Percentiles rank a stretch among this genome's conserved stretches.
phyloP scores from a whole-genome alignment of 2,113 vertebrate species.

The Mesitornis unicolor region DNA sequence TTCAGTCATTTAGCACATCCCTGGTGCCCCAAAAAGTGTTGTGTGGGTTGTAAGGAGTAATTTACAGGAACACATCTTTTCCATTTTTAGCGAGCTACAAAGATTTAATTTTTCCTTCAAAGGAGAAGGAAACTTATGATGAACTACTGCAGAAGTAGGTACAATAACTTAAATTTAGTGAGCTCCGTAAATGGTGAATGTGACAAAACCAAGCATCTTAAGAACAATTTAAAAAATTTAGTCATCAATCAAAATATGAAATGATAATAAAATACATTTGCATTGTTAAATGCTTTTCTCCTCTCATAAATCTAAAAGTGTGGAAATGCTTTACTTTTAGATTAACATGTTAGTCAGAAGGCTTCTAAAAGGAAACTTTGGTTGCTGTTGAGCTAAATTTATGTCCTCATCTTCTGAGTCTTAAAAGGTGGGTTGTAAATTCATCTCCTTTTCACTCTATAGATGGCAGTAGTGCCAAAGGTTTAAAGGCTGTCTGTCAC shows the following conservation, averaged over 20 bases:
- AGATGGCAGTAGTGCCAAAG: conserved; percentile 52
- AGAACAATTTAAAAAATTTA: not conserved
- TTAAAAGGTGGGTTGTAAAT: not conserved
- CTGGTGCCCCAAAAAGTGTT: not conserved
- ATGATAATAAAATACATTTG: not conserved
- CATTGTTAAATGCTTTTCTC: not conserved
- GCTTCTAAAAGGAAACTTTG: not conserved
- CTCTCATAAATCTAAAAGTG: not conserved
- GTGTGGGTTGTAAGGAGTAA: not conserved
- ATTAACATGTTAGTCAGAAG: not conserved
- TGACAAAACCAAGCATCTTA: not conserved
- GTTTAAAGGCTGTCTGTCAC: not conserved
- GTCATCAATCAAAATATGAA: not conserved
- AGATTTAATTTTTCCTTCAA: not conserved
- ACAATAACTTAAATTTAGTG: not conserved
- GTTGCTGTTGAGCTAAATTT: not conserved
- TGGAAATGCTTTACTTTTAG: not conserved
- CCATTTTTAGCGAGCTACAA: not conserved
- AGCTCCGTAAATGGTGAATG: not conserved
- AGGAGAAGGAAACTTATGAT: not conserved
- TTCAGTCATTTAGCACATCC: not conserved
- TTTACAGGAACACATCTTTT: not conserved
- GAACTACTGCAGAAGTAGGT: not conserved
- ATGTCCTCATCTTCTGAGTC: not conserved
- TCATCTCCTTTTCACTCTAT: not conserved